These are phyloP conservation scores for Petroica traversi DNA, from an alignment of 2,113 vertebrate species.

Conservation along the genomic window DNA sequence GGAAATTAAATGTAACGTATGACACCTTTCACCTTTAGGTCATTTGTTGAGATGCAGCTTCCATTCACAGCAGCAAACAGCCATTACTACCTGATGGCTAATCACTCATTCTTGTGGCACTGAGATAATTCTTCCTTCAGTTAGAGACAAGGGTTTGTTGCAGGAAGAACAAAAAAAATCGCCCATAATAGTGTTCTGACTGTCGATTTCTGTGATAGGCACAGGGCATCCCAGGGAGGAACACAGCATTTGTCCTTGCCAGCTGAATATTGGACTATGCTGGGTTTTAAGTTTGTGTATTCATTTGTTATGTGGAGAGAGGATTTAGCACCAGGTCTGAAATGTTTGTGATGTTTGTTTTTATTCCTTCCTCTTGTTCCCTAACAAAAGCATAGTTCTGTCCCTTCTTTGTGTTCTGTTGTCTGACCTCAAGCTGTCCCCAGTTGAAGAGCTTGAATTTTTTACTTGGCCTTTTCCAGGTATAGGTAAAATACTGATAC, in stretches of 20 bases:
- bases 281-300: background rate
- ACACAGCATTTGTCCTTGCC: background rate
- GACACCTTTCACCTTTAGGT: constrained; percentile 8
- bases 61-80: background rate
- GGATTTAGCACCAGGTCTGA: background rate
- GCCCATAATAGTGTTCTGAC: background rate
- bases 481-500: background rate
- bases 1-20: background rate
- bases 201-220: background rate
- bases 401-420: background rate
- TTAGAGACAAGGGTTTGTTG: background rate
- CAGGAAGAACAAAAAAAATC: background rate
- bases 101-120: background rate
- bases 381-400: background rate
- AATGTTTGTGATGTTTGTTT: background rate
- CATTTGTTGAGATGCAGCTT: background rate
- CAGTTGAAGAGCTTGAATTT: background rate
- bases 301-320: background rate
- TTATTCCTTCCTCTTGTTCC: background rate
- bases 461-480: background rate
- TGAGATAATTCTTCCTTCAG: background rate
- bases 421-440: background rate
- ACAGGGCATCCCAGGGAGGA: fast-evolving
- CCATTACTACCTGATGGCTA: background rate
- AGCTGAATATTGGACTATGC: background rate